Percentiles rank a stretch among this genome's conserved stretches.
phyloP scores from a whole-genome alignment of 2,113 vertebrate species.

The Peucedramus taeniatus region DNA sequence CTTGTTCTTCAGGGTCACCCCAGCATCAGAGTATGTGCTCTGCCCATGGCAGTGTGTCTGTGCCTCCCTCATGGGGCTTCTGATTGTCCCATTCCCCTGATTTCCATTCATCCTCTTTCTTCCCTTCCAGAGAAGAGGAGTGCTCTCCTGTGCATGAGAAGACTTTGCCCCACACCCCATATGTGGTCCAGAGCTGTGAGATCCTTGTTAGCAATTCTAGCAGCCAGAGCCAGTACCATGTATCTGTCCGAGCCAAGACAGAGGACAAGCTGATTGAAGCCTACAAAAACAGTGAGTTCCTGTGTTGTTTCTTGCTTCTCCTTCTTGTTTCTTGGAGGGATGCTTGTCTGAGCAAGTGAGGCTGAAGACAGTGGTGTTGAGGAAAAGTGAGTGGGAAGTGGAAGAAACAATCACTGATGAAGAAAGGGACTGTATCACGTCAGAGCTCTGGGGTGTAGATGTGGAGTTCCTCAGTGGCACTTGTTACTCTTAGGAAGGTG shows the following conservation, averaged over 20 bases:
- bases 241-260: constrained; percentile 26
- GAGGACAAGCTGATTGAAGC: neutral
- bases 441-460: neutral
- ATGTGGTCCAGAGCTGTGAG: constrained; percentile 59
- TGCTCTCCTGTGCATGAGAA: constrained; percentile 23
- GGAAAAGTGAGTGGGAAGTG: neutral
- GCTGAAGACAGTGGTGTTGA: neutral
- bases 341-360: neutral
- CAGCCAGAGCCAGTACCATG: neutral
- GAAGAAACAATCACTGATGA: neutral
- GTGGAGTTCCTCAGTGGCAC: neutral
- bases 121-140: constrained; percentile 34
- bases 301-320: neutral
- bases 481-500: neutral
- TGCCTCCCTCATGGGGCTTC: neutral
- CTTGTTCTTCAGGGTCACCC: constrained; percentile 63
- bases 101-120: neutral
- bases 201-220: constrained; percentile 12
- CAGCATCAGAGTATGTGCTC: neutral
- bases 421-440: neutral
- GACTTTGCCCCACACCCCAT: neutral
- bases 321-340: neutral
- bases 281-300: constrained; percentile 43
- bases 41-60: neutral
- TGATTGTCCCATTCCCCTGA: neutral